phyloP scores from a whole-genome alignment of 2,113 vertebrate genomes.

The Leptocoma aspasia region DNA sequence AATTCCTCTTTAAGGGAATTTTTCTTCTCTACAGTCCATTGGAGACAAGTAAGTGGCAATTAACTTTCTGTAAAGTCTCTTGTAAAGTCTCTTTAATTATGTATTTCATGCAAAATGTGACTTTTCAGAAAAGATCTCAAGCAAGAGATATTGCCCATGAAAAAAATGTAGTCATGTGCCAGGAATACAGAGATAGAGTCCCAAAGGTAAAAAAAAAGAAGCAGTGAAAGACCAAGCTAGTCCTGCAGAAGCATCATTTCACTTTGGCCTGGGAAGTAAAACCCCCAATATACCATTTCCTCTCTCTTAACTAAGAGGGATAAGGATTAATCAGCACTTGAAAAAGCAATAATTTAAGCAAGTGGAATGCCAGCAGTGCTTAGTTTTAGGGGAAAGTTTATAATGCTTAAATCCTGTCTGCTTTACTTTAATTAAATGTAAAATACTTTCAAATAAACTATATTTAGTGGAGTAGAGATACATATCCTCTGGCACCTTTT shows the following conservation, averaged over 20 bases:
- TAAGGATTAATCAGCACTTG: slow-evolving; percentile 47
- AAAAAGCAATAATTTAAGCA: slow-evolving; percentile 63
- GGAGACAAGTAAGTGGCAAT: background rate
- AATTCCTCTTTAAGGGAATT: background rate
- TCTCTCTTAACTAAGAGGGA: slow-evolving; percentile 48
- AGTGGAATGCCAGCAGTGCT: slow-evolving; percentile 67
- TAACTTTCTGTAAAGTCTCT: background rate
- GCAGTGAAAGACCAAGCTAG: background rate
- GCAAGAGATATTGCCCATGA: background rate
- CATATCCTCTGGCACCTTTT: slow-evolving; percentile 44
- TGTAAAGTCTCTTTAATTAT: background rate
- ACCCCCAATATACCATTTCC: slow-evolving; percentile 4
- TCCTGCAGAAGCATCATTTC: background rate
- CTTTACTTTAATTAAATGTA: slow-evolving; percentile 72
- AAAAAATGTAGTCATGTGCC: background rate
- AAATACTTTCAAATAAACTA: slow-evolving; percentile 75
- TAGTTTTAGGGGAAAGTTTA: slow-evolving; percentile 70
- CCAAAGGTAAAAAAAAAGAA: background rate
- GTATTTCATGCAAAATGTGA: background rate
- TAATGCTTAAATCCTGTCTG: slow-evolving; percentile 73
- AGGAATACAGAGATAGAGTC: background rate
- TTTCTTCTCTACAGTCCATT: background rate
- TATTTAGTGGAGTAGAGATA: slow-evolving; percentile 64
- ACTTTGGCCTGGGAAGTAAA: slow-evolving; percentile 46
- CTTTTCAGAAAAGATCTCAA: slow-evolving; percentile 5